Evolutionary conservation across 2,888 invertebrate species (phyloP), one percentile per base, ranked within the genome.

Genomic region (Megaustenia siamemsis): DNA sequence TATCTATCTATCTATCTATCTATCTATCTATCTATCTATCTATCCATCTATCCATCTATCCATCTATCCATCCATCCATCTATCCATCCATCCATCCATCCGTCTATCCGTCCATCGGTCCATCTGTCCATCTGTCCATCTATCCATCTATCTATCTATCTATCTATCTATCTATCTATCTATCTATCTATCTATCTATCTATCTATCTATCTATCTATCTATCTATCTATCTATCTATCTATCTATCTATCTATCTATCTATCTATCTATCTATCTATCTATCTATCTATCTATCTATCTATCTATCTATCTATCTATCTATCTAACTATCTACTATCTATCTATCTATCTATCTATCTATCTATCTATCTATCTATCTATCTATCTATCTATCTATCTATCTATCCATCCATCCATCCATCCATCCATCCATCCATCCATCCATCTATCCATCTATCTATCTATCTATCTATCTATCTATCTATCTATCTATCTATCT

Each of bases 401-500:
- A 66, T 66, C 15, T 66, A 66, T 66, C 15, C 18, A 66, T 66
- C 15, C 3, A 66, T n/a, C n/a, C n/a, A n/a, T n/a, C n/a, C n/a
- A n/a, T n/a, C 63, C 63, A 24, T n/a, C 63, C 63, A n/a, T 63
- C 28, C n/a, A n/a, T n/a, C 49, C 15, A 10, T 63, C 63, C 24
- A 12, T 69, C 69, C 32, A 12, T 69, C 69, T 69, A 12, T 69
- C 35, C 32, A 12, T 69, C 69, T 69, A 12, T 32, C 69, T 69
- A 12, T 69, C 69, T 69, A 21, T 32, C 35, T 32, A 21, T 32
- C 69, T 69, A 12, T 69, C 69, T 69, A 21, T 69, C 69, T 69
- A 12, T 69, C 32, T 69, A 21, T 69, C 35, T 69, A 5, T 21
- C 38, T 69, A 32, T 12, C n/a, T n/a, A n/a, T n/a, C n/a, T n/a